Base-by-base conservation (phyloP, 2,888 invertebrate species). In the Calliphora vomitoria region DNA sequence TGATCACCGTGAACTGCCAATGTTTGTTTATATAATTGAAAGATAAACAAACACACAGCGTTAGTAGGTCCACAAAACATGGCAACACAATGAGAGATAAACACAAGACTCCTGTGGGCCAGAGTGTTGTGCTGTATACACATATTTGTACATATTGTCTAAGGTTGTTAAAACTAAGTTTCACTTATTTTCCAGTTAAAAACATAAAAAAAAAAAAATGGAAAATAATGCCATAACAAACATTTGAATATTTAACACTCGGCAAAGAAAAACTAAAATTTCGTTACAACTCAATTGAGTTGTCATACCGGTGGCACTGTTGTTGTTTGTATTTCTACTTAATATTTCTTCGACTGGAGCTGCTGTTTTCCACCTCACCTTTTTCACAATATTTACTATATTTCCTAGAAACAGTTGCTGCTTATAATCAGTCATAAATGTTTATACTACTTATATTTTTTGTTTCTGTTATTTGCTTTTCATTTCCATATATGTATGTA, bases 371-470 rank as follows among this genome's bases (percentile, higher is more conserved):
- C 50, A 76, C 20, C 55, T 58, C 60, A 60, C 50, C 69, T 69
- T 53, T 18, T 53, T 53, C 18, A 60, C 53, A 62, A 50, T 71
- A 38, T 35, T 25, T 25, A 25, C 2, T 1, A 15, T 38, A 71
- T 60, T 83, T 74, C 76, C 66, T 74, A 60, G 72, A 85, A 87
- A 85, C 68, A 82, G 72, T 87, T 87, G 87, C 80, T 87, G 87
- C 80, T 69, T 82, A 55, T 58, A 58, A 62, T 82, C 82, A 68
- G 15, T 82, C 82, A 74, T 79, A 82, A 86, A 86, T 68, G 78
- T 82, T 86, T 78, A 41, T 72, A 18, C 13, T 72, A 18, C n/a
- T 13, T 55, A 15, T 44, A 13, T 25, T 20, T 64, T 53, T 50
- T 18, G 8, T 4, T 41, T 76, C 53, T 74, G 25, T 44, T 62